phyloP scores from a whole-genome alignment of 2,888 invertebrate species.

The Pteria penguin region DNA sequence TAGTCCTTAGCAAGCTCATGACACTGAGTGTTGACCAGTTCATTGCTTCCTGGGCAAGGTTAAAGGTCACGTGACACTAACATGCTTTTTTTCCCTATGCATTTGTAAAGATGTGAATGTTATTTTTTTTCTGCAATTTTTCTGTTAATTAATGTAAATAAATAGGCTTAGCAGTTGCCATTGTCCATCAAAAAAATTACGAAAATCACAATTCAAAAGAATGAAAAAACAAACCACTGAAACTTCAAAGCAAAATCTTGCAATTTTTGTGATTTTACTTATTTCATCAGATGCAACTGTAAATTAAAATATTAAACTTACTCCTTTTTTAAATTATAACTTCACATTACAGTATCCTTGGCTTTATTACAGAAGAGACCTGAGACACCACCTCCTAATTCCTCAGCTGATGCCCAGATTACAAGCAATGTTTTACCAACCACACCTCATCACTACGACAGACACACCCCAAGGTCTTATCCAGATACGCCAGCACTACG shows the following conservation, averaged over 20 bases:
- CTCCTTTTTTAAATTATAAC: neutral
- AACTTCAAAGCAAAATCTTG: too few species aligned
- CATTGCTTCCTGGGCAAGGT: neutral
- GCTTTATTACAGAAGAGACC: conserved; percentile 55
- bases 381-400: conserved; percentile 66
- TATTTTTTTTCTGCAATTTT: too few species aligned
- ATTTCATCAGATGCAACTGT: too few species aligned
- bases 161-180: too few species aligned
- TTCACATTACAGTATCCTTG: too few species aligned
- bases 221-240: too few species aligned
- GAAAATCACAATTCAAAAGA: too few species aligned
- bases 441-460: conserved; percentile 61
- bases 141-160: too few species aligned
- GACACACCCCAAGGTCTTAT: conserved; percentile 81
- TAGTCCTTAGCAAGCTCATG: neutral
- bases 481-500: conserved; percentile 95
- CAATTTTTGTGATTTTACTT: too few species aligned
- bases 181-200: too few species aligned
- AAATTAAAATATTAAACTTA: too few species aligned
- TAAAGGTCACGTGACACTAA: neutral
- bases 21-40: neutral
- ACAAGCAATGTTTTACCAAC: conserved; percentile 61
- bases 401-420: conserved; percentile 72
- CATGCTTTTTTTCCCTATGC: neutral
- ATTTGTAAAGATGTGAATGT: too few species aligned